A percentile compares a stretch with the other conserved stretches of the same genome.
Conservation (phyloP, 2,888 invertebrate genomes). For the Seira sanloemensis region DNA sequence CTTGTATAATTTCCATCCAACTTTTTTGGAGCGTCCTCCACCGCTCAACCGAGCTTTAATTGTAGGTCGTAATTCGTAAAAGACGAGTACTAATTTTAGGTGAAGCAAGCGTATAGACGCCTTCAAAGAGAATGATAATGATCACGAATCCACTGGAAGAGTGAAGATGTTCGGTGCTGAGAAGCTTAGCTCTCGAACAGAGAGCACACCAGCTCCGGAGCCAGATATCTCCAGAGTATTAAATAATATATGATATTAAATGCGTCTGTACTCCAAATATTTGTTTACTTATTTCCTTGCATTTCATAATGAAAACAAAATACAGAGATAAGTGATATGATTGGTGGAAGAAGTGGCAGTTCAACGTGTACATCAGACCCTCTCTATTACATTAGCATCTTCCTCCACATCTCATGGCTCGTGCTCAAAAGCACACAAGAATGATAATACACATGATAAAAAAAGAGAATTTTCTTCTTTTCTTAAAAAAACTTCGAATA, state of each 20-base stretch:
- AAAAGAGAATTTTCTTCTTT: neutral
- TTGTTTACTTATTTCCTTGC: neutral
- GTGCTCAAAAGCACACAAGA: neutral
- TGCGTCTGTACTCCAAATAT: constrained; percentile 12
- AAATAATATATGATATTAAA: constrained; percentile 58
- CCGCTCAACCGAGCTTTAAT: too few relatives aligned
- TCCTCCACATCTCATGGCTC: neutral
- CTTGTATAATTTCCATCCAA: too few relatives aligned
- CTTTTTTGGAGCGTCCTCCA: too few relatives aligned
- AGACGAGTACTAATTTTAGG: neutral
- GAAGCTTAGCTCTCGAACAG: too few relatives aligned
- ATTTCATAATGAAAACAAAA: constrained; percentile 1
- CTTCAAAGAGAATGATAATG: constrained; percentile 1
- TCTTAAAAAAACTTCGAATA: neutral
- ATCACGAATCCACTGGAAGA: neutral
- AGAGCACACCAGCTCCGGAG: neutral
- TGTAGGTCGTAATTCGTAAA: neutral
- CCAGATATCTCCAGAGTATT: constrained; percentile 44
- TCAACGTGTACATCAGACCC: neutral
- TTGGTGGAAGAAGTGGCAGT: neutral
- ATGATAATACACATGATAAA: too few relatives aligned
- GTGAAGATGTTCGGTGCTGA: too few relatives aligned
- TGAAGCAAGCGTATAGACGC: neutral
- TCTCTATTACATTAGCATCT: neutral
- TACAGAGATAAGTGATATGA: too few relatives aligned